phyloP scores from a whole-genome alignment of 2,797 vertebrate species.

The Octomys mimax region DNA sequence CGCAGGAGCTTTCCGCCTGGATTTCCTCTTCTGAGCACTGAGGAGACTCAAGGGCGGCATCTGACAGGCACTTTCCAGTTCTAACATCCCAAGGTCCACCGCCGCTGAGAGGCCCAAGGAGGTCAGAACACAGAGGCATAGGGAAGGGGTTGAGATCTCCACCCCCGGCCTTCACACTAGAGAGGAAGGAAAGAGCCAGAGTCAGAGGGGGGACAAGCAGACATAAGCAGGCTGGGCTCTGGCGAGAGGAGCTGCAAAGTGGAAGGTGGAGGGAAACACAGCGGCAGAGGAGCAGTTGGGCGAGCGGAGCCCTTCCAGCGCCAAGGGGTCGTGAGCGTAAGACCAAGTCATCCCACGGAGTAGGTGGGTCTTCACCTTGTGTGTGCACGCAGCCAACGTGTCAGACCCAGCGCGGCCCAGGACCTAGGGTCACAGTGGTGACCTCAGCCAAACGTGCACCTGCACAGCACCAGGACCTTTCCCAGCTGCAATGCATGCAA shows the following conservation, averaged over 20 bases:
- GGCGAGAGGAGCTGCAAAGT: not conserved
- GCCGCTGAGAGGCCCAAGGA: not conserved
- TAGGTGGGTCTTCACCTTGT: not conserved
- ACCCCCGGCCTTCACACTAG: not conserved
- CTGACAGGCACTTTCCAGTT: not conserved
- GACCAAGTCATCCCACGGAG: not conserved
- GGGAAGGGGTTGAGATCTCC: not conserved
- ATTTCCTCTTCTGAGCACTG: not conserved
- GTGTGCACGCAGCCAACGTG: not conserved
- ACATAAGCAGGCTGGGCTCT: not conserved
- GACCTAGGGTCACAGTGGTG: not conserved
- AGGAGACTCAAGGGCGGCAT: not conserved
- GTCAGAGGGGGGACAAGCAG: not conserved
- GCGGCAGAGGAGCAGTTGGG: not conserved
- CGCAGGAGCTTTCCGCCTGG: not conserved
- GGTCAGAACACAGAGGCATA: not conserved
- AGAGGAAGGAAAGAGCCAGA: rapidly evolving
- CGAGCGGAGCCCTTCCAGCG: not conserved
- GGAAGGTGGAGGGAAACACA: not conserved
- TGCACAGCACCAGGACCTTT: not conserved
- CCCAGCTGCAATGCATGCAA: conserved; percentile 63
- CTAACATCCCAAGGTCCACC: not conserved
- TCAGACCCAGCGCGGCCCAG: not conserved
- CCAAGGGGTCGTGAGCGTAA: not conserved
- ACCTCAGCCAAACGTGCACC: conserved; percentile 58